Percentiles rank a stretch among this genome's conserved stretches.
Conservation (phyloP, 1,140 invertebrate species). For the Glomeris maerens region DNA sequence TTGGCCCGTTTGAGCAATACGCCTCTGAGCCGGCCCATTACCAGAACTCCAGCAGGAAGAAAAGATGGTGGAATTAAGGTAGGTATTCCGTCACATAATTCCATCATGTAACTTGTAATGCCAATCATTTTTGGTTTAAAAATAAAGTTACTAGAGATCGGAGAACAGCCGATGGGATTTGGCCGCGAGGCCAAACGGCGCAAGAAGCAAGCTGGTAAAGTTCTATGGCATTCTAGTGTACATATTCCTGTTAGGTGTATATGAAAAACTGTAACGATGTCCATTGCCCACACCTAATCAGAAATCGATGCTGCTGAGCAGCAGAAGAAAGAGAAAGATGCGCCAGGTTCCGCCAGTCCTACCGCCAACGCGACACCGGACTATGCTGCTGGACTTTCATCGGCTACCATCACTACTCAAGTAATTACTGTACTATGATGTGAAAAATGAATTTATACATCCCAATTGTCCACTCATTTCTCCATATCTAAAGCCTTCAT, state of each 20-base stretch:
- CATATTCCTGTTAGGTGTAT: too few species aligned
- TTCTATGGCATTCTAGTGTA: conserved; percentile 13
- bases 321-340: conserved; percentile 22
- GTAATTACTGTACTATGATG: too few species aligned
- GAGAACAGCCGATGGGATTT: conserved; percentile 64
- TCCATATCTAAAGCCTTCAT: too few species aligned
- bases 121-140: neutral
- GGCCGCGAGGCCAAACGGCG: conserved; percentile 44
- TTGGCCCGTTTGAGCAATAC: conserved; percentile 27
- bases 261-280: too few species aligned
- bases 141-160: conserved; percentile 84
- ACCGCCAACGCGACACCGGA: conserved; percentile 43
- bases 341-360: conserved; percentile 2
- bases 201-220: conserved; percentile 42
- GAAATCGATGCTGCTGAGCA: conserved; percentile 28
- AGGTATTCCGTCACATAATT: conserved; percentile 1
- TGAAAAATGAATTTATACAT: too few species aligned
- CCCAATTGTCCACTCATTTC: too few species aligned
- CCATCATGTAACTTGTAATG: neutral
- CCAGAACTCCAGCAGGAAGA: conserved; percentile 36
- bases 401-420: conserved; percentile 28
- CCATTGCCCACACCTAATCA: too few species aligned
- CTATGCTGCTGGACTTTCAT: conserved; percentile 56
- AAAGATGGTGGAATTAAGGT: conserved; percentile 65
- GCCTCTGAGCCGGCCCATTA: conserved; percentile 28